These are phyloP conservation scores for Xylota sylvarum DNA, from an alignment of 2,888 invertebrate genomes.

Conservation along the genomic window DNA sequence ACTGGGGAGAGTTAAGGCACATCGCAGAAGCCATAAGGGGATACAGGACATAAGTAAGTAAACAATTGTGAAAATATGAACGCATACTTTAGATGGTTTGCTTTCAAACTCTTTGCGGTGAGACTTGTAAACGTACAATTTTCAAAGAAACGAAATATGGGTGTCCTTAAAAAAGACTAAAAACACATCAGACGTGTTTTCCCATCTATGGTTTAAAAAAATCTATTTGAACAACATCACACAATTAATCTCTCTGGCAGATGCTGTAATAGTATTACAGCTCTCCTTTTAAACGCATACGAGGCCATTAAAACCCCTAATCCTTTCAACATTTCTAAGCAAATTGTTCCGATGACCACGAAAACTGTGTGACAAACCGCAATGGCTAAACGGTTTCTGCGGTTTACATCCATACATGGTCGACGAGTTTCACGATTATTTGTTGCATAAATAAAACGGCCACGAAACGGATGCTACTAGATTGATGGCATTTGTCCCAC, in stretches of 20 bases:
- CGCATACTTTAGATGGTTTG: too few relatives aligned
- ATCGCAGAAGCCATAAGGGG: too few relatives aligned
- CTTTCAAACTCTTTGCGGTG: too few relatives aligned
- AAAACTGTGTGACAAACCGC: constrained; percentile 8
- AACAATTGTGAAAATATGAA: too few relatives aligned
- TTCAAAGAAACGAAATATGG: too few relatives aligned
- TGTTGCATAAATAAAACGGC: not conserved
- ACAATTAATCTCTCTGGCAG: not conserved
- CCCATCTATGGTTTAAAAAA: not conserved
- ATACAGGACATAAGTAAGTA: too few relatives aligned
- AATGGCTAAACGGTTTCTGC: constrained; percentile 22
- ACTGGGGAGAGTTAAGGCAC: too few relatives aligned
- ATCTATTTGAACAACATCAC: not conserved
- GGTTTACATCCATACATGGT: not conserved
- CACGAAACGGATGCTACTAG: not conserved
- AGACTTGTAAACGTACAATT: too few relatives aligned
- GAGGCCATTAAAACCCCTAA: not conserved
- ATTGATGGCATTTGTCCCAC: not conserved
- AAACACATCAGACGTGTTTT: too few relatives aligned
- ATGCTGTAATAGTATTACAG: not conserved
- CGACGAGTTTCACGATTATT: not conserved
- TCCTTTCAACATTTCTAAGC: not conserved
- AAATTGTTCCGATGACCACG: not conserved
- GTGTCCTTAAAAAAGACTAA: too few relatives aligned
- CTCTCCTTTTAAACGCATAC: not conserved